Evolutionary conservation across 2,113 vertebrate species (phyloP).

Genomic region (Anthoscopus minutus): DNA sequence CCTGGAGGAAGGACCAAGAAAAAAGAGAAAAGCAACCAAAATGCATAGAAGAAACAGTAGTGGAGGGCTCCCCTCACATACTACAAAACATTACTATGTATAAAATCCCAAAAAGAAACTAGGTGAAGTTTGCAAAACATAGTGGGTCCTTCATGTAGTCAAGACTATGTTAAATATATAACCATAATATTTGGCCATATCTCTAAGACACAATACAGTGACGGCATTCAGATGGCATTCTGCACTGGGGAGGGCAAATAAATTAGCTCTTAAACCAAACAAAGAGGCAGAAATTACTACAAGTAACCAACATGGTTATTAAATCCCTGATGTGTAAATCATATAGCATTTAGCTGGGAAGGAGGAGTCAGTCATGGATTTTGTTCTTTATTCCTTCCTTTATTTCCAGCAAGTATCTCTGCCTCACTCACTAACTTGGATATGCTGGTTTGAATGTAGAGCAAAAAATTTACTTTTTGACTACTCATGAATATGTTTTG

Average conservation of each 20-base stretch:
- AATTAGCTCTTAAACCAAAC: neutral
- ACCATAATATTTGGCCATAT: neutral
- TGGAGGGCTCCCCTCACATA: neutral
- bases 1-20: neutral
- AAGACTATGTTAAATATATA: neutral
- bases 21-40: neutral
- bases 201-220: neutral
- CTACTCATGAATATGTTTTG: neutral
- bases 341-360: neutral
- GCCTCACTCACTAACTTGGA: neutral
- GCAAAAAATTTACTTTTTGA: neutral
- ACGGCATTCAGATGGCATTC: neutral
- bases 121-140: neutral
- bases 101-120: neutral
- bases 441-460: neutral
- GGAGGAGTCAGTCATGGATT: neutral
- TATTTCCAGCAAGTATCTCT: neutral
- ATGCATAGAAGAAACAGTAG: neutral
- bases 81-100: neutral
- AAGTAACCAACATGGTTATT: neutral
- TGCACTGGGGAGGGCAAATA: neutral
- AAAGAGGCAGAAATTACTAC: neutral
- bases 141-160: neutral
- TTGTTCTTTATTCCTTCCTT: neutral
- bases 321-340: neutral